phyloP scores from a whole-genome alignment of 2,113 vertebrate genomes.

The Proterorhinus semilunaris region DNA sequence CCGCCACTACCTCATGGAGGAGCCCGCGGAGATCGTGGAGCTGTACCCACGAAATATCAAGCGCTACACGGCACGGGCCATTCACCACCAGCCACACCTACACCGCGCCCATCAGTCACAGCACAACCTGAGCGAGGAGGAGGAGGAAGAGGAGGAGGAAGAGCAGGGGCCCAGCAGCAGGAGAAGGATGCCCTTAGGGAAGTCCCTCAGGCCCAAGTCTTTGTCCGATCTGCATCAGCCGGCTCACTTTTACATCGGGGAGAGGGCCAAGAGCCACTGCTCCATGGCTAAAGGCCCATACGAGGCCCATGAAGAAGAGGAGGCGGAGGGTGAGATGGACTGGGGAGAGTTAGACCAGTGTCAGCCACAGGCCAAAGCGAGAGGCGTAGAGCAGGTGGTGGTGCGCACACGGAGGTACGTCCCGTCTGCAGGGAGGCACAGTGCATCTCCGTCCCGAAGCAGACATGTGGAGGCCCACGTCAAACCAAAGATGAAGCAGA shows the following conservation, averaged over 20 bases:
- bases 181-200: slow-evolving; percentile 51
- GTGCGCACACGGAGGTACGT: slow-evolving; percentile 34
- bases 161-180: slow-evolving; percentile 58
- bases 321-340: slow-evolving; percentile 55
- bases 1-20: slow-evolving; percentile 78
- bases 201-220: slow-evolving; percentile 72
- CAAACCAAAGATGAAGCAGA: slow-evolving; percentile 78
- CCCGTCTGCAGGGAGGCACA: slow-evolving; percentile 44
- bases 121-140: slow-evolving; percentile 81
- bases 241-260: slow-evolving; percentile 80
- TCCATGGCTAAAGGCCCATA: slow-evolving; percentile 52
- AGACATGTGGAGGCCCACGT: slow-evolving; percentile 62
- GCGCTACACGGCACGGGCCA: slow-evolving; percentile 62
- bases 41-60: slow-evolving; percentile 77
- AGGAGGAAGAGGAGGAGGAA: slow-evolving; percentile 80
- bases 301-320: slow-evolving; percentile 66
- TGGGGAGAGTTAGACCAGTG: slow-evolving; percentile 55
- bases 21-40: slow-evolving; percentile 75
- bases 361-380: slow-evolving; percentile 66
- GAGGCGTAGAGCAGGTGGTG: slow-evolving; percentile 53
- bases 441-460: slow-evolving; percentile 31
- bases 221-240: slow-evolving; percentile 80
- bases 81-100: slow-evolving; percentile 59
- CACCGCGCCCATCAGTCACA: slow-evolving; percentile 53
- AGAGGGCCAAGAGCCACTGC: slow-evolving; percentile 63